These are phyloP conservation scores for Melanostigma gelatinosum DNA, from an alignment of 2,113 vertebrate genomes.

Conservation along the genomic window DNA sequence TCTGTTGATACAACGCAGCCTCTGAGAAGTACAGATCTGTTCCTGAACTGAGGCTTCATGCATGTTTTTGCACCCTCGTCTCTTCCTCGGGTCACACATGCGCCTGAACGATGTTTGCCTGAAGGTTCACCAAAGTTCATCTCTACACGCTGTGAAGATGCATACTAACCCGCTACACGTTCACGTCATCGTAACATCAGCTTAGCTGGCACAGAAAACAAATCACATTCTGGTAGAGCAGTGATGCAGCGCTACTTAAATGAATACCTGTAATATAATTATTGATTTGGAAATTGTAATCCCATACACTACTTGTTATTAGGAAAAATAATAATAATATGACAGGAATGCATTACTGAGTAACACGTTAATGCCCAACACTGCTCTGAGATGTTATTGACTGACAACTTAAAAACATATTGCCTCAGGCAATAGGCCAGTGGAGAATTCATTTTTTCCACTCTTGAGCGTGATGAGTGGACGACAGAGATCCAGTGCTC, in stretches of 20 bases:
- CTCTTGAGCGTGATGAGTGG: neutral
- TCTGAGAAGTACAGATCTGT: no score
- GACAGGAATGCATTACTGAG: neutral
- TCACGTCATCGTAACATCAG: neutral
- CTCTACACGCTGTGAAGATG: neutral
- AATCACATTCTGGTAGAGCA: no score
- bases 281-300: neutral
- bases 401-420: neutral
- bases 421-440: neutral
- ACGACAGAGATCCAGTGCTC: conserved; percentile 54
- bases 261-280: no score
- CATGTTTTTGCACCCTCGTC: neutral
- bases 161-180: neutral
- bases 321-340: neutral
- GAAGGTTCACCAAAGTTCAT: neutral
- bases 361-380: neutral
- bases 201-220: no score
- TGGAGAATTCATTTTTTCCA: neutral
- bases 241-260: no score
- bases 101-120: neutral
- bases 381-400: no score
- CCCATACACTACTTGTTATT: neutral
- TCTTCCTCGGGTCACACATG: neutral
- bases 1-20: no score
- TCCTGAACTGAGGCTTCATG: neutral